Percentiles rank a stretch among this genome's conserved stretches.
These are phyloP conservation scores for Calameuta pallipes DNA, from an alignment of 2,888 invertebrate genomes.

Conservation along the genomic window DNA sequence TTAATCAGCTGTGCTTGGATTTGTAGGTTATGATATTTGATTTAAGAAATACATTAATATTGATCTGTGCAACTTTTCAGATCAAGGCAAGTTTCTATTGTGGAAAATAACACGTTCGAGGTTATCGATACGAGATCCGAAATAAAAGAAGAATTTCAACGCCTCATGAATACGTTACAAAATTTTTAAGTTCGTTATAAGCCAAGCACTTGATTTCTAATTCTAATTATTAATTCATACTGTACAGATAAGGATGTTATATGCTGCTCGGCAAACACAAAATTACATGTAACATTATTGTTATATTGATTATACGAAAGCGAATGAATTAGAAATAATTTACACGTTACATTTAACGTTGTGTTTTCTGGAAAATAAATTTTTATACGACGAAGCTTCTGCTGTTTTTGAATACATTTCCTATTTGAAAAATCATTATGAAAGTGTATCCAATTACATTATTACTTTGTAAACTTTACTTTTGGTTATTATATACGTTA, in stretches of 20 bases:
- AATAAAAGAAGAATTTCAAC: not conserved
- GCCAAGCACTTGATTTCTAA: not conserved
- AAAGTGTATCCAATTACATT: not conserved
- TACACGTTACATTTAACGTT: too few relatives aligned
- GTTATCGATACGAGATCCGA: not conserved
- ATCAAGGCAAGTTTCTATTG: not conserved
- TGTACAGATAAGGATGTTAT: not conserved
- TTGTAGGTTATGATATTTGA: constrained; percentile 41
- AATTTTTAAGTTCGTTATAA: not conserved
- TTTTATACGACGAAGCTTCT: not conserved
- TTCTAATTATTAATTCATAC: not conserved
- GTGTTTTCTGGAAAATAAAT: not conserved
- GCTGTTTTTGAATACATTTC: not conserved
- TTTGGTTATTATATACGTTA: not conserved
- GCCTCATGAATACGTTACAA: not conserved
- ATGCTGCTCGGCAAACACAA: not conserved
- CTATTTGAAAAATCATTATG: not conserved
- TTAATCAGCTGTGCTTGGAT: constrained; percentile 43
- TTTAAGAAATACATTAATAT: not conserved
- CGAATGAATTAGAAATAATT: too few relatives aligned
- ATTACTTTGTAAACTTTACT: not conserved
- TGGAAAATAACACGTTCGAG: not conserved
- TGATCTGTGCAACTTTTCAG: not conserved
- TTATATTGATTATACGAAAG: too few relatives aligned
- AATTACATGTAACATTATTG: too few relatives aligned